Evolutionary conservation across 2,888 invertebrate species (phyloP).

Genomic region (Agrochola lota): DNA sequence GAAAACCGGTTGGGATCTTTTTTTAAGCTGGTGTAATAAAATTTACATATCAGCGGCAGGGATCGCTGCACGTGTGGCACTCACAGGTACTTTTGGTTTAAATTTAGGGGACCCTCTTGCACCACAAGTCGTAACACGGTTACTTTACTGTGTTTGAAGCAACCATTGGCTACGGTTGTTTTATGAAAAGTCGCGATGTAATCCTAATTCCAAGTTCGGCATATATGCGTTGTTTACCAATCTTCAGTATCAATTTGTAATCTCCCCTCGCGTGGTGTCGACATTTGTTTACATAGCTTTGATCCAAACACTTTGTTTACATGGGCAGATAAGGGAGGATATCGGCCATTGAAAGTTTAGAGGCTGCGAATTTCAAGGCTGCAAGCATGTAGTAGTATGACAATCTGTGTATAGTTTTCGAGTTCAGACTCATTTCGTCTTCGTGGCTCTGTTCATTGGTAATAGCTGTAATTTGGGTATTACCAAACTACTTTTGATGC

Average conservation of each 20-base stretch:
- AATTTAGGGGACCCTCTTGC: conserved; percentile 70
- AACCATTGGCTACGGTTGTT: conserved; percentile 3
- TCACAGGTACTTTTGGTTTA: conserved; percentile 63
- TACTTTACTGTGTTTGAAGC: conserved; percentile 17
- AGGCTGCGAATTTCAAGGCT: conserved; percentile 11
- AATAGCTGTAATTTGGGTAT: conserved; percentile 55
- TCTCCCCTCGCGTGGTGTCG: conserved; percentile 52
- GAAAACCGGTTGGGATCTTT: conserved; percentile 87
- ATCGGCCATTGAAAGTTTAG: conserved; percentile 36
- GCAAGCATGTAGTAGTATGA: neutral
- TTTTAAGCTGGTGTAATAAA: conserved; percentile 87
- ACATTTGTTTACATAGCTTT: conserved; percentile 61
- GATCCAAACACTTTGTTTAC: conserved; percentile 56
- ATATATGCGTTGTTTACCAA: conserved; percentile 29
- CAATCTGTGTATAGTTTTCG: neutral
- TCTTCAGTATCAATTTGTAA: conserved; percentile 15
- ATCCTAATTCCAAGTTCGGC: conserved; percentile 1
- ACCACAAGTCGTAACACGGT: conserved; percentile 41
- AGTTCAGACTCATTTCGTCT: conserved; percentile 10
- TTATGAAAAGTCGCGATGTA: neutral
- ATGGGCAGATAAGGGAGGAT: conserved; percentile 43
- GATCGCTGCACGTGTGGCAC: conserved; percentile 80
- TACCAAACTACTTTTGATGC: conserved; percentile 54
- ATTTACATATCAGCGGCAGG: conserved; percentile 86
- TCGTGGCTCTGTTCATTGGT: conserved; percentile 23